Evolutionary conservation across 2,113 vertebrate genomes (phyloP).

Genomic region (Glaucomys volans): DNA sequence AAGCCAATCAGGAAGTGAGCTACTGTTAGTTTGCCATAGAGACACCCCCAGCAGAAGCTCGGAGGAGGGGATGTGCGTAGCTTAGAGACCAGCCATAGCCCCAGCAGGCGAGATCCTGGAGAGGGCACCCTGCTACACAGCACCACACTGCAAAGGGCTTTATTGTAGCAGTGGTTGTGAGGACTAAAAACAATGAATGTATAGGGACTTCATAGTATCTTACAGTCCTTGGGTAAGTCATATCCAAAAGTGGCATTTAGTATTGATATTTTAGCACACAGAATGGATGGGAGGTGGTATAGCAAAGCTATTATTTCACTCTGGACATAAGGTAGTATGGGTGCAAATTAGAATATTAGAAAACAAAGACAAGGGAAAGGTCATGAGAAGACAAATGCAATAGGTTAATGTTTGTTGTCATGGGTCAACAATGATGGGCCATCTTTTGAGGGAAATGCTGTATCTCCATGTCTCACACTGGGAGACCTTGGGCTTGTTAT

Average conservation of each 20-base stretch:
- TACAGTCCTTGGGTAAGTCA: neutral
- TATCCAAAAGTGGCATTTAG: neutral
- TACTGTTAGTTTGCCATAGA: neutral
- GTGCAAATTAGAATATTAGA: neutral
- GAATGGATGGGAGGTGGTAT: neutral
- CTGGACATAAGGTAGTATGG: neutral
- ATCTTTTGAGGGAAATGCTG: neutral
- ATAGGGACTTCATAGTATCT: neutral
- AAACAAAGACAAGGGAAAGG: neutral
- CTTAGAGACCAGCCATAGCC: neutral
- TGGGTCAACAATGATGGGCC: neutral
- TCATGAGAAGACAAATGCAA: neutral
- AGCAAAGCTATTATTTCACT: neutral
- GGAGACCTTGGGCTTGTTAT: neutral
- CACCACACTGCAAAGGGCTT: neutral
- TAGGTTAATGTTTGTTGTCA: neutral
- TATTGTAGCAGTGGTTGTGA: too few species aligned
- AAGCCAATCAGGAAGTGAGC: neutral
- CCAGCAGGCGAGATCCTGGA: neutral
- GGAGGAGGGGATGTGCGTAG: neutral
- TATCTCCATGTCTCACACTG: neutral
- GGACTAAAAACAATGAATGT: too few species aligned
- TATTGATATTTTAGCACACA: neutral
- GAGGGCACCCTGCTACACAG: neutral
- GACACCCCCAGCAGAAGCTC: neutral